Conservation (phyloP, 1,140 invertebrate genomes). For the Thaumatotibia leucotreta region DNA sequence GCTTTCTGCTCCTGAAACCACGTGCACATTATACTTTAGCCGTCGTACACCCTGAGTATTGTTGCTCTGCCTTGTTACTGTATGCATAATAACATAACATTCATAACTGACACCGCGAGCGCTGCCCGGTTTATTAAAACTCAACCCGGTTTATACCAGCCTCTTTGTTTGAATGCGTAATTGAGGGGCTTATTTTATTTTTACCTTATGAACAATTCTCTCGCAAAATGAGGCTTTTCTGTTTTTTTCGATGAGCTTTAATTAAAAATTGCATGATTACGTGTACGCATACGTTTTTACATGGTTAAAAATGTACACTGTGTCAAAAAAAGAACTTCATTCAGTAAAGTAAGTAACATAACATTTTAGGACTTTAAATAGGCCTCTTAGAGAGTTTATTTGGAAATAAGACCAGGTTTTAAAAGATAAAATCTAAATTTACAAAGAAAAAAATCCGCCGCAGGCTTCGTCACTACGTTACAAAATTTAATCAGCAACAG, state of each 20-base stretch:
- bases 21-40: slow-evolving; percentile 42
- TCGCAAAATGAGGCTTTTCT: background rate
- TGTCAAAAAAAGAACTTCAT: too few relatives aligned
- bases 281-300: too few relatives aligned
- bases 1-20: slow-evolving; percentile 49
- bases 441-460: too few relatives aligned
- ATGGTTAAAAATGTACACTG: too few relatives aligned
- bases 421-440: too few relatives aligned
- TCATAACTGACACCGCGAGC: slow-evolving; percentile 46
- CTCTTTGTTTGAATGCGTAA: slow-evolving; percentile 46
- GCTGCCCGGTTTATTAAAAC: slow-evolving; percentile 45
- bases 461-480: too few relatives aligned
- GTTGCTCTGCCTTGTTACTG: slow-evolving; percentile 39
- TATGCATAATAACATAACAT: slow-evolving; percentile 48
- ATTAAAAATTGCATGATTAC: background rate
- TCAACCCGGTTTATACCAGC: slow-evolving; percentile 31
- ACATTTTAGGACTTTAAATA: too few relatives aligned
- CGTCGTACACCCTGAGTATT: slow-evolving; percentile 26
- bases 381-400: too few relatives aligned
- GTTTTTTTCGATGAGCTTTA: background rate
- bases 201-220: slow-evolving; percentile 16
- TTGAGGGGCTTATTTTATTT: slow-evolving; percentile 47
- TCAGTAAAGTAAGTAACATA: too few relatives aligned
- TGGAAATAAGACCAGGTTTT: too few relatives aligned
- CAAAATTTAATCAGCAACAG: too few relatives aligned